phyloP scores from a whole-genome alignment of 2,797 vertebrate species.

The Bucorvus abyssinicus region DNA sequence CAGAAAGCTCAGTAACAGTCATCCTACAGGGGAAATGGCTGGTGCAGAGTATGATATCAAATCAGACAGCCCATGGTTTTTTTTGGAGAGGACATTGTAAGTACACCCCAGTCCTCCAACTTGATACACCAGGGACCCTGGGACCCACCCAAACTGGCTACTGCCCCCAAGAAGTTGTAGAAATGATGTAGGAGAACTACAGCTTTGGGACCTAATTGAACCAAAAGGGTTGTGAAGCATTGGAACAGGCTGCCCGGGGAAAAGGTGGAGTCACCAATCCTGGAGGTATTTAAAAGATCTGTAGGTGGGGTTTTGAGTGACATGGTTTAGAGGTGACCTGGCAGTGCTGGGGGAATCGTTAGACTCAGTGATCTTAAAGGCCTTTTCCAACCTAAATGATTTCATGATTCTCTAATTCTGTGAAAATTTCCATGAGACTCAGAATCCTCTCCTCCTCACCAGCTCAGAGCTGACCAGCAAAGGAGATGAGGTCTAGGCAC shows the following conservation, averaged over 20 bases:
- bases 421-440: background rate
- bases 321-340: background rate
- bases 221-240: rapidly evolving
- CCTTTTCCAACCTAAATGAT: background rate
- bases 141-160: background rate
- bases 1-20: too few species aligned
- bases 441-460: background rate
- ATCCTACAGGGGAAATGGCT: background rate
- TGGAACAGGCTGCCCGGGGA: background rate
- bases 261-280: background rate
- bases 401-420: background rate
- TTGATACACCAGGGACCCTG: background rate
- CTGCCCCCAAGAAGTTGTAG: background rate
- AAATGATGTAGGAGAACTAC: rapidly evolving
- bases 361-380: rapidly evolving
- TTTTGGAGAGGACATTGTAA: background rate
- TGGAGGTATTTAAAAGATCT: background rate
- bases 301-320: background rate
- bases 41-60: background rate
- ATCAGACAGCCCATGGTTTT: background rate
- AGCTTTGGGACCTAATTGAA: background rate
- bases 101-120: rapidly evolving
- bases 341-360: background rate
- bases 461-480: rapidly evolving
- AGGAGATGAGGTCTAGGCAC: background rate